Evolutionary conservation across 2,797 vertebrate species (phyloP).

Genomic region (Ciconia nigra): DNA sequence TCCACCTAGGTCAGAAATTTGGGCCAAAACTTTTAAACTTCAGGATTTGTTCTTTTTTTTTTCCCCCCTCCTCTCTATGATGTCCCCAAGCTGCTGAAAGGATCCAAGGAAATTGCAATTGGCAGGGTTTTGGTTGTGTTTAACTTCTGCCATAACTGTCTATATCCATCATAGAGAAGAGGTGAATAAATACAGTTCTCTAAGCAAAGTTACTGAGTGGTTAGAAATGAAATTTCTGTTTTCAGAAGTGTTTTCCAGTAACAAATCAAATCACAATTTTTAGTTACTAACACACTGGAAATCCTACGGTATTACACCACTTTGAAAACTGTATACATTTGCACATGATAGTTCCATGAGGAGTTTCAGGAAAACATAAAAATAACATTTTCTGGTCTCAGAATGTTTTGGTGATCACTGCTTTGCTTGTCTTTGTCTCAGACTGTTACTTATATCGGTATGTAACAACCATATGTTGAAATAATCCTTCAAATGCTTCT

Average conservation of each 20-base stretch:
- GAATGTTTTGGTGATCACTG: not conserved
- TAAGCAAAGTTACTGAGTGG: not conserved
- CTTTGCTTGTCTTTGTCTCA: not conserved
- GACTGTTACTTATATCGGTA: not conserved
- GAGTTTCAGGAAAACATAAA: not conserved
- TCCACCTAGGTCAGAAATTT: not conserved
- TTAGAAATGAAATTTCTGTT: not conserved
- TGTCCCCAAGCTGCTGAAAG: not conserved
- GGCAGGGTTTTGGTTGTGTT: not conserved
- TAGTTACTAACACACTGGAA: not conserved
- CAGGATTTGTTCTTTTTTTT: not conserved
- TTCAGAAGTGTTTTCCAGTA: not conserved
- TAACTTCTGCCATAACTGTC: not conserved
- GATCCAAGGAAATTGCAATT: not conserved
- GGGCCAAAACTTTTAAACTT: not conserved
- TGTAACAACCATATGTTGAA: not conserved
- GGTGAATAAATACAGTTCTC: not conserved
- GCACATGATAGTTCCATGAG: not conserved
- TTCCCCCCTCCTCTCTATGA: too few species aligned
- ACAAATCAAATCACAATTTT: not conserved
- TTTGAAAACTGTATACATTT: not conserved
- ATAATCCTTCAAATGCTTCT: not conserved
- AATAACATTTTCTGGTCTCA: not conserved
- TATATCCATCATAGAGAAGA: not conserved
- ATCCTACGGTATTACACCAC: not conserved